Conservation (phyloP, 2,113 vertebrate species). For the Tiliqua scincoides region DNA sequence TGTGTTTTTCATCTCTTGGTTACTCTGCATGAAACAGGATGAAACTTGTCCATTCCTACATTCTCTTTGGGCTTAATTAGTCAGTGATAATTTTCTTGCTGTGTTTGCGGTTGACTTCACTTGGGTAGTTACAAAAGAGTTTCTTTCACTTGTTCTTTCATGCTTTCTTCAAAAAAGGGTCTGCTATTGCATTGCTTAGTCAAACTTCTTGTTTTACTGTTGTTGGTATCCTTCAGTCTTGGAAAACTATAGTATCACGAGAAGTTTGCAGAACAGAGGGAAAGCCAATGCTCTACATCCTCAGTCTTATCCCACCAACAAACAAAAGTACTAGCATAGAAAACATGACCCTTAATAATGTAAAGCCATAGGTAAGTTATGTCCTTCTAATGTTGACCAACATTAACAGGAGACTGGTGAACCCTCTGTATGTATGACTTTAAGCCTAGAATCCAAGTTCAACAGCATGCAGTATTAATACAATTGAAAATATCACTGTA, state of each 20-base stretch:
- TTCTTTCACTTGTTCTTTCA: neutral
- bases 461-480: neutral
- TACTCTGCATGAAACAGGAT: neutral
- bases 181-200: slow-evolving; percentile 33
- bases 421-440: neutral
- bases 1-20: slow-evolving; percentile 32
- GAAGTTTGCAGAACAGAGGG: neutral
- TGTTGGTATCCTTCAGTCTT: too few species aligned
- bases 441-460: neutral
- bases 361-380: neutral
- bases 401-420: neutral
- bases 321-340: neutral
- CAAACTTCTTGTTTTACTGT: slow-evolving; percentile 39
- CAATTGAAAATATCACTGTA: neutral
- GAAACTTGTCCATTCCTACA: slow-evolving; percentile 37
- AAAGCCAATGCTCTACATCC: neutral
- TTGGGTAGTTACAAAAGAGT: slow-evolving; percentile 47
- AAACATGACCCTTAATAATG: neutral
- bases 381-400: neutral
- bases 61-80: slow-evolving; percentile 57
- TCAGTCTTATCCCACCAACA: too few species aligned
- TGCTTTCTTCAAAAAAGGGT: neutral
- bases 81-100: slow-evolving; percentile 44
- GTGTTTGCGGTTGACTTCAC: slow-evolving; percentile 46
- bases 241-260: too few species aligned